A percentile compares a stretch with the other conserved stretches of the same genome.
Conservation (phyloP, 2,113 vertebrate species). For the Pedetes capensis region DNA sequence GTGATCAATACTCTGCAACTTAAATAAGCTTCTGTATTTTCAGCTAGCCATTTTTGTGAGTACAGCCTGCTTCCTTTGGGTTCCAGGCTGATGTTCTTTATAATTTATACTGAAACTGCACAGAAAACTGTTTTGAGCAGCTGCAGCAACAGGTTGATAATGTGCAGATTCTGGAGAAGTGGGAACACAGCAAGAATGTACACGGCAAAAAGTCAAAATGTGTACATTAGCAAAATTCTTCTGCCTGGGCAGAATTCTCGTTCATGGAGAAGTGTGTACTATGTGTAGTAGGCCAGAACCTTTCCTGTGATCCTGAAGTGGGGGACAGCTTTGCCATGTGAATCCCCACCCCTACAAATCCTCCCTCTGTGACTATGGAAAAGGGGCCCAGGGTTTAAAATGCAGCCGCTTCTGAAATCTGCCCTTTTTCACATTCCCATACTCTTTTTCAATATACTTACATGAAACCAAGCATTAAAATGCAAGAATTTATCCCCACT, state of each 20-base stretch:
- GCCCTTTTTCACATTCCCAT: not conserved
- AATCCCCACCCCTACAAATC: not conserved
- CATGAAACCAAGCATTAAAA: not conserved
- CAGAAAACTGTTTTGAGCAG: not conserved
- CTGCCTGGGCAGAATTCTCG: not conserved
- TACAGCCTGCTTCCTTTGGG: not conserved
- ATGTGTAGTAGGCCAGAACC: not conserved
- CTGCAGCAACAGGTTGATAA: not conserved
- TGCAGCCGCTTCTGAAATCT: not conserved
- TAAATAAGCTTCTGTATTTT: not conserved
- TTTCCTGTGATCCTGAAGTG: too few species aligned
- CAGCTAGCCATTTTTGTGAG: not conserved
- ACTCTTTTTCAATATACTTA: not conserved
- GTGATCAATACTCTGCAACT: not conserved
- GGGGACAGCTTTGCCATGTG: not conserved
- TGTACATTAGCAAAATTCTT: slow-evolving; percentile 21
- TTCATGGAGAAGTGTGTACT: too few species aligned
- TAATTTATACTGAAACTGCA: not conserved
- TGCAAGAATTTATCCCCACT: not conserved
- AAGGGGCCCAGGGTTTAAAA: not conserved
- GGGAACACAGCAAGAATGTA: not conserved
- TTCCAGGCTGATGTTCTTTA: not conserved
- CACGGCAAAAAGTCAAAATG: not conserved
- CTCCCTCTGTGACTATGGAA: not conserved
- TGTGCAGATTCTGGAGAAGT: slow-evolving; percentile 12